Evolutionary conservation across 2,797 vertebrate genomes (phyloP).

Genomic region (Chrosomus eos): DNA sequence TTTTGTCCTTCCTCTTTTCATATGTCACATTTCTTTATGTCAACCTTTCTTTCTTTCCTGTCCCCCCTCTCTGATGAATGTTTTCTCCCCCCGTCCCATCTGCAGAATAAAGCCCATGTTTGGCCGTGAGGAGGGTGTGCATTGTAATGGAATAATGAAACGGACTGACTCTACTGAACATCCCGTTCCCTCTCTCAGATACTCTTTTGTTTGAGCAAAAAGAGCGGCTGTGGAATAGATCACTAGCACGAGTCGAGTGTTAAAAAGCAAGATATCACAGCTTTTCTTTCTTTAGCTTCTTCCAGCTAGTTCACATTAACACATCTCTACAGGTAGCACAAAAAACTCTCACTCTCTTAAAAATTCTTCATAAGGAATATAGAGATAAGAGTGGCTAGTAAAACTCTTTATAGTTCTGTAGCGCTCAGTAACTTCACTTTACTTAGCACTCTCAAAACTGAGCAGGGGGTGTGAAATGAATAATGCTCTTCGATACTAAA

Average conservation of each 20-base stretch:
- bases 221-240: constrained; percentile 18
- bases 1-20: neutral
- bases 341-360: neutral
- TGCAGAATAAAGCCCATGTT: constrained; percentile 33
- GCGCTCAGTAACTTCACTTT: neutral
- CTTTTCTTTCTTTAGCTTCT: constrained; percentile 18
- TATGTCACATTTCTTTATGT: neutral
- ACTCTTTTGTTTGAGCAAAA: constrained; percentile 55
- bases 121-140: constrained; percentile 30
- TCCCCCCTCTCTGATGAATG: constrained; percentile 14
- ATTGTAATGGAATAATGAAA: constrained; percentile 58
- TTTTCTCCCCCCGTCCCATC: constrained; percentile 14
- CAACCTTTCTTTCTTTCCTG: neutral
- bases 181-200: constrained; percentile 38
- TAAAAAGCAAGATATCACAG: constrained; percentile 44
- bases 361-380: neutral
- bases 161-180: constrained; percentile 43
- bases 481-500: neutral
- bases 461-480: neutral
- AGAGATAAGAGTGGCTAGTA: neutral
- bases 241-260: constrained; percentile 4
- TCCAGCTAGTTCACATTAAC: constrained; percentile 3
- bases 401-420: neutral
- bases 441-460: neutral
- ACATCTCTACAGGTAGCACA: constrained; percentile 11